Evolutionary conservation across 2,113 vertebrate species (phyloP).

Genomic region (Catagonus wagneri): DNA sequence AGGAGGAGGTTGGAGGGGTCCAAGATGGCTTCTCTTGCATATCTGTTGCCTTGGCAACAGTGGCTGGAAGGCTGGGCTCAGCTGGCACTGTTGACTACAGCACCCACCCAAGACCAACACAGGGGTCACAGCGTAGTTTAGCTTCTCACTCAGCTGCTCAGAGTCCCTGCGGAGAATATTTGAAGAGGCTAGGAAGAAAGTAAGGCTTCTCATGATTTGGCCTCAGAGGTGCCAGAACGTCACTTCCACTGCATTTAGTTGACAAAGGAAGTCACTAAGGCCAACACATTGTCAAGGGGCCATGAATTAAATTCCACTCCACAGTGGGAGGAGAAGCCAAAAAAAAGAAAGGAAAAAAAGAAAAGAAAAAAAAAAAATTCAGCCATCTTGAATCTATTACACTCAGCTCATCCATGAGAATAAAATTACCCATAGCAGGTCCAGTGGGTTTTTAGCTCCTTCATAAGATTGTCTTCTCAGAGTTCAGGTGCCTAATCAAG

Average conservation of each 20-base stretch:
- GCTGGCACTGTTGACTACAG: background rate
- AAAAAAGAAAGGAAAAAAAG: background rate
- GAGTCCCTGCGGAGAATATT: background rate
- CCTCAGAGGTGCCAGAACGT: background rate
- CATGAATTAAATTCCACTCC: background rate
- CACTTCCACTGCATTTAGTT: background rate
- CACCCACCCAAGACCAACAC: accelerated
- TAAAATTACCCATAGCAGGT: background rate
- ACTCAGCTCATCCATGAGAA: background rate
- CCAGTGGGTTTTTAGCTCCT: background rate
- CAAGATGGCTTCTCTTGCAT: background rate
- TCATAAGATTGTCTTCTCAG: background rate
- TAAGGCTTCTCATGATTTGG: background rate
- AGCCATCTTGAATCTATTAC: background rate
- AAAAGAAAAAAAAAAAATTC: background rate
- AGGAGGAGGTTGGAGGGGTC: background rate
- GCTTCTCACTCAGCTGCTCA: background rate
- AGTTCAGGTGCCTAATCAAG: background rate
- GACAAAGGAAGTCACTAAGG: background rate
- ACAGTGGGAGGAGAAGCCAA: background rate
- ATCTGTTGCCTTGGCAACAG: background rate
- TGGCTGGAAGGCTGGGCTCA: background rate
- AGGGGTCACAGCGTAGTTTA: background rate
- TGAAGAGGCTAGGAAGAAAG: background rate
- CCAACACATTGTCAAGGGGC: background rate